A percentile compares a stretch with the other conserved stretches of the same genome.
These are phyloP conservation scores for human (Homo sapiens) DNA, from an alignment of 2,113 vertebrate species.

Conservation along the genomic window GRCh38 chr5:92310501-92311000, in stretches of 20 bases:
- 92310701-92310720: slow-evolving; percentile 64
- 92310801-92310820: slow-evolving; percentile 66
- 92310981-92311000: background rate
- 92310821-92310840: slow-evolving; percentile 39
- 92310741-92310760: slow-evolving; percentile 58
- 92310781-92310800: slow-evolving; percentile 49
- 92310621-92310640: background rate
- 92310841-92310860: background rate
- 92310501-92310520: background rate
- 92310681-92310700: slow-evolving; percentile 10
- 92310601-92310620: slow-evolving; percentile 55
- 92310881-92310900: background rate
- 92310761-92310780: slow-evolving; percentile 65
- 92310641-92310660: slow-evolving; percentile 39
- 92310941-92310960: background rate
- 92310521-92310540: background rate
- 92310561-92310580: slow-evolving; percentile 27
- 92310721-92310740: slow-evolving; percentile 65
- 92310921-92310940: background rate
- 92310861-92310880: background rate
- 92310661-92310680: slow-evolving; percentile 69
- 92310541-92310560: slow-evolving; percentile 43
- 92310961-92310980: background rate
- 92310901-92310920: background rate
- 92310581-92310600: slow-evolving; percentile 58